Evolutionary conservation across 2,797 vertebrate genomes (phyloP).

Genomic region (Miichthys miiuy): DNA sequence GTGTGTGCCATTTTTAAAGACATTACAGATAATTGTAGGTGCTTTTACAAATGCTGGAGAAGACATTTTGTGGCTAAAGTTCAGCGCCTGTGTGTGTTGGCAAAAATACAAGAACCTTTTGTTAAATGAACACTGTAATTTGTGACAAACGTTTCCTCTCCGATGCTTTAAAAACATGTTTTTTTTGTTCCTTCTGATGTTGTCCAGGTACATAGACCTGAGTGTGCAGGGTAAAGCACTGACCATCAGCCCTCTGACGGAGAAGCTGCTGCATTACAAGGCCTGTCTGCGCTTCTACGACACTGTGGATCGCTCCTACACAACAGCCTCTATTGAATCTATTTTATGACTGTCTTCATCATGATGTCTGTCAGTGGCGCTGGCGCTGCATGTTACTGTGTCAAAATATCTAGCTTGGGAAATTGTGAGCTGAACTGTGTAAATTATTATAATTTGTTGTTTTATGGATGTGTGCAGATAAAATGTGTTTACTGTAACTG

Average conservation of each 20-base stretch:
- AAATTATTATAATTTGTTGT: background rate
- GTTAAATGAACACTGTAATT: too few relatives aligned
- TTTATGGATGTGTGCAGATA: background rate
- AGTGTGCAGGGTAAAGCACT: conserved; percentile 81
- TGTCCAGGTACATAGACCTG: conserved; percentile 87
- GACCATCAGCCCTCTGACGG: conserved; percentile 82
- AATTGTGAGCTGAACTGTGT: background rate
- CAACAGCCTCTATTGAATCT: conserved; percentile 83
- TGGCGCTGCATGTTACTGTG: conserved; percentile 71
- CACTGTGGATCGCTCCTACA: conserved; percentile 82
- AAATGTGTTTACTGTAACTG: background rate
- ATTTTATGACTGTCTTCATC: conserved; percentile 73
- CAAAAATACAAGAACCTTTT: background rate
- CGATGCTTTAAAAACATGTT: background rate
- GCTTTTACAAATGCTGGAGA: background rate
- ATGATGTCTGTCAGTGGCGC: conserved; percentile 55
- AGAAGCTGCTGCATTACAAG: conserved; percentile 89
- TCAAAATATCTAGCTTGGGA: conserved; percentile 4
- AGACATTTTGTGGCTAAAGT: background rate
- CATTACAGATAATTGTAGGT: background rate
- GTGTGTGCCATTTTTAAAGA: background rate
- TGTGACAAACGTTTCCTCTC: background rate
- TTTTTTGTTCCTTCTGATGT: background rate
- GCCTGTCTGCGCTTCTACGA: conserved; percentile 88
- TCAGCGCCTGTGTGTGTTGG: background rate